phyloP scores from a whole-genome alignment of 2,113 vertebrate species.

The Astatoreochromis straeleni region DNA sequence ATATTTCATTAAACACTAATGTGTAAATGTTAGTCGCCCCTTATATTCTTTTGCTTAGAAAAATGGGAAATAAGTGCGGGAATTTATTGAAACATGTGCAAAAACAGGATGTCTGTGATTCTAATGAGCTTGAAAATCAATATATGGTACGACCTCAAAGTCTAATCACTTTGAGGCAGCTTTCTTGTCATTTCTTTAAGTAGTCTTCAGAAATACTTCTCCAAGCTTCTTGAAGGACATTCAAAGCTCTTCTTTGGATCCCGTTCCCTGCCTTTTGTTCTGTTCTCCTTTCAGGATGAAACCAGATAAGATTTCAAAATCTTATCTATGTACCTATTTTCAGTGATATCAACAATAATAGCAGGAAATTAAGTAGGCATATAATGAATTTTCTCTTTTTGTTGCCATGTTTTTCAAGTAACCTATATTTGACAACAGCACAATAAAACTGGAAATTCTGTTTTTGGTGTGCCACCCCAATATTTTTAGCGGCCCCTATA shows the following conservation, averaged over 20 bases:
- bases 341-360: background rate
- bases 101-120: background rate
- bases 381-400: background rate
- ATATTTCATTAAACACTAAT: background rate
- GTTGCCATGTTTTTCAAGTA: background rate
- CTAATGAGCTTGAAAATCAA: background rate
- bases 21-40: background rate
- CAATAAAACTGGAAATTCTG: background rate
- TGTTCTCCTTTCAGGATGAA: background rate
- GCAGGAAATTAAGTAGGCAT: background rate
- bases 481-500: background rate
- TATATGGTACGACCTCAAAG: background rate
- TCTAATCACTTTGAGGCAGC: background rate
- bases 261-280: background rate
- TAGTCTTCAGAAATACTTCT: background rate
- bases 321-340: background rate
- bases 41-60: background rate
- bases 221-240: background rate
- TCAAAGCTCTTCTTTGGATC: background rate
- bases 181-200: background rate
- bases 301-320: background rate
- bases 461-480: background rate
- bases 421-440: background rate
- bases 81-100: background rate
- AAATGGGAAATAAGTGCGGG: accelerated